Evolutionary conservation across 2,797 vertebrate species (phyloP).

Genomic region (Sorex maritimensis): DNA sequence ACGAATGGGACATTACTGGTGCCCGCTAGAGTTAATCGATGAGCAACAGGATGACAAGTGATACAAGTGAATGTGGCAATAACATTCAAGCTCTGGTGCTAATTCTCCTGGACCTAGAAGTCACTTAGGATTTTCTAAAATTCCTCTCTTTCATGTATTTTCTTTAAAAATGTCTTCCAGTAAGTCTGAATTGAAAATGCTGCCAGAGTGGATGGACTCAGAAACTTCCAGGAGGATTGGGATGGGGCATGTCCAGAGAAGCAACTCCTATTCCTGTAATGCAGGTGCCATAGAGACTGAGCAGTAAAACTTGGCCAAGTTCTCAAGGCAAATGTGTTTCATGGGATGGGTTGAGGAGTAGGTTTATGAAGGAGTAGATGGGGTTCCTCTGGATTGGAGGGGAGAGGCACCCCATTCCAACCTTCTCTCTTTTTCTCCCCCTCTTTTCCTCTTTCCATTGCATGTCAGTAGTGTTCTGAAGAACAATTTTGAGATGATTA

Average conservation of each 20-base stretch:
- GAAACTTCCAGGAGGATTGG: not conserved
- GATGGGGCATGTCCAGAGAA: not conserved
- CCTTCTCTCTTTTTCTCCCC: not conserved
- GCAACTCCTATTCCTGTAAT: not conserved
- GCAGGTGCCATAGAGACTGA: not conserved
- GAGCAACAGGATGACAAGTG: too few species aligned
- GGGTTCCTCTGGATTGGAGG: not conserved
- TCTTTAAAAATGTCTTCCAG: too few species aligned
- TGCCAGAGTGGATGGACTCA: not conserved
- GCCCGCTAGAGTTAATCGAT: too few species aligned
- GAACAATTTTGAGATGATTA: not conserved
- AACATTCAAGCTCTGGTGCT: not conserved
- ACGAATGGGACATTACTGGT: too few species aligned
- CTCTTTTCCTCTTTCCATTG: not conserved
- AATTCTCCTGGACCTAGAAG: too few species aligned
- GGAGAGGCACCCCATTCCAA: not conserved
- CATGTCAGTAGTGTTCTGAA: not conserved
- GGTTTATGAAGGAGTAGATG: not conserved
- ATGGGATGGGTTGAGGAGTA: rapidly evolving
- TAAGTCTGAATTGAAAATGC: too few species aligned
- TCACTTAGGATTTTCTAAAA: too few species aligned
- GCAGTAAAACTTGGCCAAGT: conserved; percentile 15
- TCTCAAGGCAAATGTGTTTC: not conserved
- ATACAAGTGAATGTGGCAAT: not conserved
- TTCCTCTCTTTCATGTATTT: too few species aligned